Evolutionary conservation across 2,113 vertebrate species (phyloP).

Genomic region (Seriola rivoliana): DNA sequence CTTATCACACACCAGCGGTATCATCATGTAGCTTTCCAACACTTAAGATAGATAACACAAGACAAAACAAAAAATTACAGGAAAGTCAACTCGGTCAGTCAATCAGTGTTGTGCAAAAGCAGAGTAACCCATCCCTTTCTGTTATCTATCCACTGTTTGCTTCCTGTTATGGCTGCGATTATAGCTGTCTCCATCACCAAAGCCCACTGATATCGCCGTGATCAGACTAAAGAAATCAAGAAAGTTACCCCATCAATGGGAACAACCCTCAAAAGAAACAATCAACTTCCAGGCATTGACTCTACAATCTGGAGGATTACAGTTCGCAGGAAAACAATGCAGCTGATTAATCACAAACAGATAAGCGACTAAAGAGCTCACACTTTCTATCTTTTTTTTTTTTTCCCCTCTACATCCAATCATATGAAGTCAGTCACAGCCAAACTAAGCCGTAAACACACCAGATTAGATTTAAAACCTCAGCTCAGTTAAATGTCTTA

Average conservation of each 20-base stretch:
- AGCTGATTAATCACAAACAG: constrained; percentile 53
- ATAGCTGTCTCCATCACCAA: not conserved
- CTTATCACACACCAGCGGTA: constrained; percentile 13
- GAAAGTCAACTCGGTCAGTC: fast-evolving
- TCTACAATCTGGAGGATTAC: constrained; percentile 22
- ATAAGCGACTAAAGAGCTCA: constrained; percentile 42
- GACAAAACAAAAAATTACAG: not conserved
- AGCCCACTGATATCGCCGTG: not conserved
- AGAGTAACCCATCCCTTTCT: not conserved
- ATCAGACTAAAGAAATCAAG: constrained; percentile 15
- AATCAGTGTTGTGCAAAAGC: not conserved
- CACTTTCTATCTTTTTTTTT: constrained; percentile 24
- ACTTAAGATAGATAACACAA: not conserved
- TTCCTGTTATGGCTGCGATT: constrained; percentile 6
- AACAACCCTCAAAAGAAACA: constrained; percentile 34
- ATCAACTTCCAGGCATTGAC: constrained; percentile 43
- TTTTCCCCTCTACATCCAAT: constrained; percentile 3
- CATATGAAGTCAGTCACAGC: constrained; percentile 27
- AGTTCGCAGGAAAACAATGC: constrained; percentile 40
- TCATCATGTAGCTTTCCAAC: not conserved
- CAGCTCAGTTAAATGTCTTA: not conserved
- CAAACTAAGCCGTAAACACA: not conserved
- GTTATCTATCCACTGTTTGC: not conserved
- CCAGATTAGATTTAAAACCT: constrained; percentile 5
- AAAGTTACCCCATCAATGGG: constrained; percentile 30